These are phyloP conservation scores for Candidula unifasciata DNA, from an alignment of 2,888 invertebrate species.

Conservation along the genomic window DNA sequence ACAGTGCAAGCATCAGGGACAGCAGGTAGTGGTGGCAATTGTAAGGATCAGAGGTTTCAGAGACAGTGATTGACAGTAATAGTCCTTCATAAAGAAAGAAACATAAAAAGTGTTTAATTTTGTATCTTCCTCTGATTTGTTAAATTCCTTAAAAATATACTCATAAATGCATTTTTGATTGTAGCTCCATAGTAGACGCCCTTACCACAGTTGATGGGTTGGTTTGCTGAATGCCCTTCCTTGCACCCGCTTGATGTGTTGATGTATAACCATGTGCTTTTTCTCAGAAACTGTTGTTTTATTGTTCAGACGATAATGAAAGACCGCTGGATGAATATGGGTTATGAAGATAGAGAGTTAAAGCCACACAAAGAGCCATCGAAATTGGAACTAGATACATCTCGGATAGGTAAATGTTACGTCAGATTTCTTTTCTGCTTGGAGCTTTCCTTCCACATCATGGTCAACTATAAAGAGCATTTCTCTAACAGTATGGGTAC, in stretches of 20 bases:
- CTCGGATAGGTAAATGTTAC: slow-evolving; percentile 75
- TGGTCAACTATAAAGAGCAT: slow-evolving; percentile 25
- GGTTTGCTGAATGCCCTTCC: slow-evolving; percentile 35
- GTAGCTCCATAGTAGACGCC: not conserved
- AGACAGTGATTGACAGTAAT: no score
- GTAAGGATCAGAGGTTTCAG: no score
- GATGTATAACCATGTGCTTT: slow-evolving; percentile 1
- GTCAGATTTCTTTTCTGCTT: slow-evolving; percentile 37
- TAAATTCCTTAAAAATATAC: no score
- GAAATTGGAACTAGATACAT: slow-evolving; percentile 70
- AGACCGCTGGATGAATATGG: slow-evolving; percentile 99
- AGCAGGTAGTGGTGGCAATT: no score
- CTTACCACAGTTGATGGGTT: not conserved
- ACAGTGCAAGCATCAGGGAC: no score
- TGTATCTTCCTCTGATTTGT: no score
- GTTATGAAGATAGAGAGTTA: slow-evolving; percentile 97
- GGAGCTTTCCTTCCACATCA: slow-evolving; percentile 23
- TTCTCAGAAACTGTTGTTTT: slow-evolving; percentile 51
- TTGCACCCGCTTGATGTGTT: slow-evolving; percentile 16
- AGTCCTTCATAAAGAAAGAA: no score
- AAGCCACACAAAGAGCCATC: slow-evolving; percentile 92
- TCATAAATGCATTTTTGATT: not conserved
- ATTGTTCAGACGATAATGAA: slow-evolving; percentile 83
- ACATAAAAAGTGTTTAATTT: no score
- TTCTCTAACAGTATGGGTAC: not conserved